phyloP scores from a whole-genome alignment of 2,888 invertebrate species.

The Tortricodes alternella region DNA sequence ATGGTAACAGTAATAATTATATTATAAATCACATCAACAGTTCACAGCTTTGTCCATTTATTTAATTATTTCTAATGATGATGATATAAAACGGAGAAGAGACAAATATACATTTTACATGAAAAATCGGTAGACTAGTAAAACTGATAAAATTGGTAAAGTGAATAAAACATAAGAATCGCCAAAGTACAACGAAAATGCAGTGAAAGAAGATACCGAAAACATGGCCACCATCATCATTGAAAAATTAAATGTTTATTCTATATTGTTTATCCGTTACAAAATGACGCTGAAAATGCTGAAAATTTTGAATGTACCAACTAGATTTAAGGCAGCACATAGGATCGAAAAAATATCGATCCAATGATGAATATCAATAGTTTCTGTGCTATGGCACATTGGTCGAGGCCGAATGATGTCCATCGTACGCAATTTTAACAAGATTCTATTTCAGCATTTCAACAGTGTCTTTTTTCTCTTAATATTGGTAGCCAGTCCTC shows the following conservation, averaged over 20 bases:
- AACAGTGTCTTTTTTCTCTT: conserved; percentile 30
- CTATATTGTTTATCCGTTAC: background rate
- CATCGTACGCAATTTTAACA: background rate
- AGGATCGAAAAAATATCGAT: too few relatives aligned
- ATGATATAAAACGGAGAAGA: background rate
- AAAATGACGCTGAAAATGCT: background rate
- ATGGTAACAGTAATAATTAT: conserved; percentile 35
- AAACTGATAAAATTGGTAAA: background rate
- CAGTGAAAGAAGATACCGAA: background rate
- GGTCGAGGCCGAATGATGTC: too few relatives aligned
- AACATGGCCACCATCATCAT: too few relatives aligned
- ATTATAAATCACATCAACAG: conserved; percentile 43
- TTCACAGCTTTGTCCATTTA: conserved; percentile 44
- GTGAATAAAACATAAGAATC: background rate
- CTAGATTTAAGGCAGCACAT: too few relatives aligned
- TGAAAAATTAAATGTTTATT: background rate
- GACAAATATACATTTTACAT: background rate
- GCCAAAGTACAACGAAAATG: background rate
- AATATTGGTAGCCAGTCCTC: conserved; percentile 73
- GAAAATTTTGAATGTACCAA: too few relatives aligned
- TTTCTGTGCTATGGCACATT: too few relatives aligned
- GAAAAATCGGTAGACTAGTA: background rate
- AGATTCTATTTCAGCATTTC: background rate
- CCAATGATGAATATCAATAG: too few relatives aligned
- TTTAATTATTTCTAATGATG: conserved; percentile 13